Percentiles rank a stretch among this genome's conserved stretches.
These are phyloP conservation scores for Magallana ariakensis DNA, from an alignment of 1,140 invertebrate genomes.

Conservation along the genomic window DNA sequence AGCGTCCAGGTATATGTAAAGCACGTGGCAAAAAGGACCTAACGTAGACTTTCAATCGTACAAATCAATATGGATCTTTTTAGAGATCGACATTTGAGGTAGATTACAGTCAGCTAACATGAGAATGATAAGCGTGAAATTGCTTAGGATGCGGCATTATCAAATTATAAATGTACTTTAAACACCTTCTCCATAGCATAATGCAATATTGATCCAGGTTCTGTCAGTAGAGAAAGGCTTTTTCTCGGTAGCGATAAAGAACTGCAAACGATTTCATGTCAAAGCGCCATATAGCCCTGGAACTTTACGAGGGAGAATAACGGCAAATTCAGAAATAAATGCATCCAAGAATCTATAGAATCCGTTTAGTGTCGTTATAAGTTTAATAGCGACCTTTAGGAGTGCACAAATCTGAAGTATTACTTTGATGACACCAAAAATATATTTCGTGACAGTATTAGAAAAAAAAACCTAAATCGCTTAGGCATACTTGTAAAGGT, in stretches of 20 bases:
- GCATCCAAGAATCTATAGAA: background rate
- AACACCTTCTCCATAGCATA: background rate
- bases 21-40: no score
- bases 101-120: background rate
- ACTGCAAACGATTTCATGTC: constrained; percentile 30
- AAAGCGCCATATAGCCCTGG: background rate
- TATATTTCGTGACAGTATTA: background rate
- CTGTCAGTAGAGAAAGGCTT: constrained; percentile 8
- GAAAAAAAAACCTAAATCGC: background rate
- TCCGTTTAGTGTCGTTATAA: background rate
- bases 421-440: background rate
- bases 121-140: background rate
- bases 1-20: no score
- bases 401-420: background rate
- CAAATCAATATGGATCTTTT: background rate
- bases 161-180: constrained; percentile 31
- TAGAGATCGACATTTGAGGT: background rate
- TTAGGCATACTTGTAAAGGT: no score
- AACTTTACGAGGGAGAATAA: background rate
- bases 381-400: background rate
- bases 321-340: constrained; percentile 29
- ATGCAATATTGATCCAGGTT: background rate
- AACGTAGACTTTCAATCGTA: background rate
- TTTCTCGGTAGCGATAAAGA: constrained; percentile 18
- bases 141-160: background rate